phyloP scores from a whole-genome alignment of 1,140 invertebrate genomes.

The Wiebesia pumilae region DNA sequence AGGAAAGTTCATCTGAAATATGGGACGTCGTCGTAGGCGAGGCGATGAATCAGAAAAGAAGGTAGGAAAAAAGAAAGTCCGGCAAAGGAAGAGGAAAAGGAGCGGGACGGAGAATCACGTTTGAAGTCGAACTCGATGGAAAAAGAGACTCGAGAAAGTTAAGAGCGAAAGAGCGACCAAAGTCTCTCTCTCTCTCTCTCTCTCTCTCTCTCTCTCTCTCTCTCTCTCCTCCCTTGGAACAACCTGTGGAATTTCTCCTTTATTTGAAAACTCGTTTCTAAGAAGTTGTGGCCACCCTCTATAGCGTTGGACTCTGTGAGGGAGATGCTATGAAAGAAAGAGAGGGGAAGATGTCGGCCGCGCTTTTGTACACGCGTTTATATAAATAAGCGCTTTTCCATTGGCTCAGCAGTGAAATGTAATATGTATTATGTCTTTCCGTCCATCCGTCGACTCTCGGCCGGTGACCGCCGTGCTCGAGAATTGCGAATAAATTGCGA shows the following conservation, averaged over 20 bases:
- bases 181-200: not conserved
- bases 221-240: slow-evolving; percentile 42
- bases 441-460: not conserved
- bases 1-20: slow-evolving; percentile 5
- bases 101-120: not conserved
- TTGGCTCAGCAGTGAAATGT: slow-evolving; percentile 40
- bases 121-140: slow-evolving; percentile 26
- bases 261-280: slow-evolving; percentile 60
- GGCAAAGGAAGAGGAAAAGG: not conserved
- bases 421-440: slow-evolving; percentile 51
- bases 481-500: slow-evolving; percentile 59
- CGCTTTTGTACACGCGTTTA: not conserved
- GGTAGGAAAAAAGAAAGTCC: not conserved
- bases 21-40: not conserved
- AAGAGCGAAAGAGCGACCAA: not conserved
- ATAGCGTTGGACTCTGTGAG: not conserved
- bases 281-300: not conserved
- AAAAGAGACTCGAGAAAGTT: slow-evolving; percentile 23
- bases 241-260: slow-evolving; percentile 63
- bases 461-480: not conserved
- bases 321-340: not conserved
- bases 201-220: too few species aligned
- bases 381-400: slow-evolving; percentile 22
- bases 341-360: not conserved
- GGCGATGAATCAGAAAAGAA: not conserved